Percentiles rank a stretch among this genome's conserved stretches.
These are phyloP conservation scores for Thera obeliscata DNA, from an alignment of 2,888 invertebrate species.

Conservation along the genomic window DNA sequence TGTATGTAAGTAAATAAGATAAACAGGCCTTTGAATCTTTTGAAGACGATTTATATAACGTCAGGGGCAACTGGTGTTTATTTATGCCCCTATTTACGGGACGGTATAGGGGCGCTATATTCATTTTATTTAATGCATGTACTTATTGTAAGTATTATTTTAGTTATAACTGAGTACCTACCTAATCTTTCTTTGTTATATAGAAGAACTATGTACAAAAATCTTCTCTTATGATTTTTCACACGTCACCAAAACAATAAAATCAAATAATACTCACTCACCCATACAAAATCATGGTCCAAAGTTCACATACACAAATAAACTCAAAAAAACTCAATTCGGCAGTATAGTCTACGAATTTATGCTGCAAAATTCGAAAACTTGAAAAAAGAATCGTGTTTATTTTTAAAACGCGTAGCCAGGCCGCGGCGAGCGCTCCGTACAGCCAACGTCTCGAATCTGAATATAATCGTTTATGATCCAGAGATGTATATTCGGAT, in stretches of 20 bases:
- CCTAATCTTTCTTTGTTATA: neutral
- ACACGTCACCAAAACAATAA: constrained; percentile 49
- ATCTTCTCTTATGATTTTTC: constrained; percentile 28
- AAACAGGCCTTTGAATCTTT: too few relatives aligned
- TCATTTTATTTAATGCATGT: too few relatives aligned
- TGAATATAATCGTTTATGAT: constrained; percentile 54
- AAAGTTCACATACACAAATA: constrained; percentile 48
- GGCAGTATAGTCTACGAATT: constrained; percentile 30
- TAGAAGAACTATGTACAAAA: neutral
- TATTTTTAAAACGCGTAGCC: constrained; percentile 46
- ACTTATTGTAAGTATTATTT: too few relatives aligned
- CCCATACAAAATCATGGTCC: constrained; percentile 74
- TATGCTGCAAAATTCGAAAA: constrained; percentile 24
- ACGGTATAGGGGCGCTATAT: too few relatives aligned
- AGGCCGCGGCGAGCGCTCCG: constrained; percentile 59
- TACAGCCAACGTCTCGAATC: constrained; percentile 53
- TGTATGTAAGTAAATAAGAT: too few relatives aligned
- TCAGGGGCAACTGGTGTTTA: too few relatives aligned
- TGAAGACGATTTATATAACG: too few relatives aligned
- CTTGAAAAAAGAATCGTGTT: constrained; percentile 30
- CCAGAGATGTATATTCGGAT: constrained; percentile 66
- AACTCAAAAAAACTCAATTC: constrained; percentile 30
- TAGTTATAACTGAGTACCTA: too few relatives aligned
- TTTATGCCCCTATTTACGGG: too few relatives aligned
- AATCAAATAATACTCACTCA: constrained; percentile 65